Percentiles rank a stretch among this genome's conserved stretches.
These are phyloP conservation scores for Pygocentrus nattereri DNA, from an alignment of 2,797 vertebrate genomes.

Conservation along the genomic window DNA sequence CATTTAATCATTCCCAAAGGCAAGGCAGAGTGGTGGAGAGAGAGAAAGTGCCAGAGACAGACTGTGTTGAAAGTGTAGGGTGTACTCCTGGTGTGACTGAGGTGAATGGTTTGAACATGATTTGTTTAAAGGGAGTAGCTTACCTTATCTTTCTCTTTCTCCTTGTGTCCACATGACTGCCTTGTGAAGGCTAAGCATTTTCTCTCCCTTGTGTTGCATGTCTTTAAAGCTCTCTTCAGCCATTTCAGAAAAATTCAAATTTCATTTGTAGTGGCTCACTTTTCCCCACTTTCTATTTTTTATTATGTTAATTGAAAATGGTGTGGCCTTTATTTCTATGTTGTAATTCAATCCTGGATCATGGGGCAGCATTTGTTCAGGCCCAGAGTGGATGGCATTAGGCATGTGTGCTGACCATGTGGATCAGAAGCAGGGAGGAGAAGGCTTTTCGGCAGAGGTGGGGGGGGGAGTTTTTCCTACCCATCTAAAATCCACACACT, in stretches of 20 bases:
- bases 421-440: constrained; percentile 25
- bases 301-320: constrained; percentile 49
- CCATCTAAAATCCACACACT: constrained; percentile 50
- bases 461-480: neutral
- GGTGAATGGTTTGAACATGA: constrained; percentile 44
- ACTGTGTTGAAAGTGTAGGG: constrained; percentile 59
- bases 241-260: neutral
- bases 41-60: constrained; percentile 8
- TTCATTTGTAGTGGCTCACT: constrained; percentile 17
- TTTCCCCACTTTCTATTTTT: constrained; percentile 1
- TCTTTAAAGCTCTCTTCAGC: neutral
- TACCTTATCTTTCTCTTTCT: constrained; percentile 60
- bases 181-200: neutral
- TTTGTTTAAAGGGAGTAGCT: constrained; percentile 72
- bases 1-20: constrained; percentile 23
- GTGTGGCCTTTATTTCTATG: constrained; percentile 26
- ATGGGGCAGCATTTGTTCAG: constrained; percentile 47
- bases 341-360: constrained; percentile 64
- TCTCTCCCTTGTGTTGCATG: neutral
- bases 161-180: constrained; percentile 28
- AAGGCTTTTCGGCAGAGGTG: too few species aligned
- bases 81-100: constrained; percentile 16
- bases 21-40: neutral
- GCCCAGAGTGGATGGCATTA: constrained; percentile 37
- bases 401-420: constrained; percentile 50